Evolutionary conservation across 1,140 invertebrate genomes (phyloP).

Genomic region (Drosophila grimshawi): DNA sequence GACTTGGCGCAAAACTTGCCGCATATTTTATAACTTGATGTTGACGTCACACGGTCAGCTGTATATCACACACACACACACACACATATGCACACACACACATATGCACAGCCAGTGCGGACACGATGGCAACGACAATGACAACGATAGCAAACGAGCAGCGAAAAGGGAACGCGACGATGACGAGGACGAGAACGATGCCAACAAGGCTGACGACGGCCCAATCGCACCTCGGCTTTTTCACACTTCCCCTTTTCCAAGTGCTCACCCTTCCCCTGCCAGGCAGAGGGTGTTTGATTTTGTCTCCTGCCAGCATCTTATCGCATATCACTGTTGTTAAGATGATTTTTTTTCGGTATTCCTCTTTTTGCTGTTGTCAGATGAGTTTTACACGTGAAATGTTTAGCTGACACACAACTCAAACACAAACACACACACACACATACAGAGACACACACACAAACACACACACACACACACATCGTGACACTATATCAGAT

Average conservation of each 20-base stretch:
- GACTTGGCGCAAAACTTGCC: constrained; percentile 52
- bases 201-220: constrained; percentile 21
- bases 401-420: constrained; percentile 30
- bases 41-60: constrained; percentile 66
- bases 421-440: constrained; percentile 7
- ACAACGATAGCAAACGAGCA: constrained; percentile 17
- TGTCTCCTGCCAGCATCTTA: constrained; percentile 51
- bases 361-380: constrained; percentile 33
- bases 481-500: not conserved
- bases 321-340: constrained; percentile 79
- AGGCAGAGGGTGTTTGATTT: not conserved
- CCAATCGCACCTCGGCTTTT: constrained; percentile 24
- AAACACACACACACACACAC: constrained; percentile 1
- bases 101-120: not conserved
- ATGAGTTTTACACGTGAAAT: constrained; percentile 62
- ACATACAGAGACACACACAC: constrained; percentile 5
- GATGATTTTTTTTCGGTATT: constrained; percentile 69
- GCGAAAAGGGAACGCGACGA: not conserved
- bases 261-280: not conserved
- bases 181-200: constrained; percentile 1
- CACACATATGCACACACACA: constrained; percentile 1
- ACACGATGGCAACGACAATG: constrained; percentile 34
- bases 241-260: not conserved
- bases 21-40: constrained; percentile 72
- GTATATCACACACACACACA: constrained; percentile 27